Conservation (phyloP, 2,888 invertebrate species). For the Oscheius sp. region DNA sequence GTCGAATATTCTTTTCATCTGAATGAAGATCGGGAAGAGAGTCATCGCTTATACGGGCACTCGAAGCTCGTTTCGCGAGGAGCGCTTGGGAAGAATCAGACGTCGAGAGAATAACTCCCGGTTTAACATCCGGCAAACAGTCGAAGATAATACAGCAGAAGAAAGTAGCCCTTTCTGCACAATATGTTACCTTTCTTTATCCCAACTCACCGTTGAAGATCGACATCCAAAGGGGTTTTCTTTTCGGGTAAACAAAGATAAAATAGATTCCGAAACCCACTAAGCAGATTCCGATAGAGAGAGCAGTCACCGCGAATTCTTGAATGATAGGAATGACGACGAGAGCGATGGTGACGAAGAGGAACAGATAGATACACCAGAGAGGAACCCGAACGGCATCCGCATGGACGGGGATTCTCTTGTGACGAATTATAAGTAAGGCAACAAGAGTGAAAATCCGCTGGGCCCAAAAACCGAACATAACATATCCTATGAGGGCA, state of each 20-base stretch:
- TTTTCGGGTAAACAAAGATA: slow-evolving; percentile 57
- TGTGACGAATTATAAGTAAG: slow-evolving; percentile 63
- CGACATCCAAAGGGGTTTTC: slow-evolving; percentile 51
- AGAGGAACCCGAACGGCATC: slow-evolving; percentile 66
- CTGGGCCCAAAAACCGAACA: slow-evolving; percentile 70
- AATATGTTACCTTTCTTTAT: not conserved
- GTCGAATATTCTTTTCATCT: slow-evolving; percentile 67
- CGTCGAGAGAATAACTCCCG: slow-evolving; percentile 42
- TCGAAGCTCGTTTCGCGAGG: slow-evolving; percentile 44
- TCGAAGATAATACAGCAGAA: slow-evolving; percentile 62
- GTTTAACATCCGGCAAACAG: slow-evolving; percentile 65
- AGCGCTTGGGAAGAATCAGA: slow-evolving; percentile 65
- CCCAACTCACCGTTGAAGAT: slow-evolving; percentile 50
- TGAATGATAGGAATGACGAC: slow-evolving; percentile 69
- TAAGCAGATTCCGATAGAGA: slow-evolving; percentile 61
- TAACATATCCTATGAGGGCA: slow-evolving; percentile 66
- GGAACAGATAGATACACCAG: slow-evolving; percentile 54
- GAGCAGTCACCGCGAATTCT: slow-evolving; percentile 57
- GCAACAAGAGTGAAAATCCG: slow-evolving; percentile 67
- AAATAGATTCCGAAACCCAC: slow-evolving; percentile 66
- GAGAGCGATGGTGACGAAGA: slow-evolving; percentile 60
- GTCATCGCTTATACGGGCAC: slow-evolving; percentile 58
- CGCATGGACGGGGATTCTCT: slow-evolving; percentile 66
- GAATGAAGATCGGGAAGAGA: slow-evolving; percentile 67
- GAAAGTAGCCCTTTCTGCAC: slow-evolving; percentile 55